phyloP scores from a whole-genome alignment of 2,888 invertebrate species.

The Bellardia bayeri region DNA sequence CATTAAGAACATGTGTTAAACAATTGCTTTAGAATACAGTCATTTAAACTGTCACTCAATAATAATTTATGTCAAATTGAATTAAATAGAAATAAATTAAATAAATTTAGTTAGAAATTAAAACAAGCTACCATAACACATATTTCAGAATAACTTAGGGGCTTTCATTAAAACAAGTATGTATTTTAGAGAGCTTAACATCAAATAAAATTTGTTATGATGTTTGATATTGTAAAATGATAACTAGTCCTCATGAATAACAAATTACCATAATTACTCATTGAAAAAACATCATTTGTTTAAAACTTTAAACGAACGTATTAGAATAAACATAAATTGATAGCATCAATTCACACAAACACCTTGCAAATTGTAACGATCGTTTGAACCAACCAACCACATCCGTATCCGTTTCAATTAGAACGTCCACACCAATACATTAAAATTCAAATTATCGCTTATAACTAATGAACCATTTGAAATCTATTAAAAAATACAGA shows the following conservation, averaged over 20 bases:
- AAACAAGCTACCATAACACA: too few species aligned
- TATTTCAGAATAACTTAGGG: too few species aligned
- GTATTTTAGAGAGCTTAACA: too few species aligned
- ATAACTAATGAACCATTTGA: slow-evolving; percentile 35
- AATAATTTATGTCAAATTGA: slow-evolving; percentile 51
- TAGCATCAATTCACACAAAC: slow-evolving; percentile 25
- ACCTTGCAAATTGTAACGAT: slow-evolving; percentile 3
- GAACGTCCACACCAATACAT: slow-evolving; percentile 8
- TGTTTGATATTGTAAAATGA: background rate
- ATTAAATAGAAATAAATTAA: slow-evolving; percentile 28
- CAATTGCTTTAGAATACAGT: background rate
- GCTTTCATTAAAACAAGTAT: too few species aligned
- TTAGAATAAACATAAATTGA: slow-evolving; percentile 21
- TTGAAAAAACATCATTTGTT: slow-evolving; percentile 4
- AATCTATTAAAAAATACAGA: slow-evolving; percentile 1
- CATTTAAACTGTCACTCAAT: slow-evolving; percentile 21
- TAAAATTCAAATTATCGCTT: slow-evolving; percentile 18
- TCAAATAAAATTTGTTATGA: too few species aligned
- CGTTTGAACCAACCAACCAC: background rate
- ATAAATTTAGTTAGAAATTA: too few species aligned
- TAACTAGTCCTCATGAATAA: background rate
- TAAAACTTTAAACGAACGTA: slow-evolving; percentile 3
- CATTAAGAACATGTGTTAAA: slow-evolving; percentile 28
- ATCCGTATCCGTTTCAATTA: slow-evolving; percentile 67
- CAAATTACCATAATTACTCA: slow-evolving; percentile 37